Conservation (phyloP, 37 sponge, comb jelly and placozoan species). For the Beroe ovata region DNA sequence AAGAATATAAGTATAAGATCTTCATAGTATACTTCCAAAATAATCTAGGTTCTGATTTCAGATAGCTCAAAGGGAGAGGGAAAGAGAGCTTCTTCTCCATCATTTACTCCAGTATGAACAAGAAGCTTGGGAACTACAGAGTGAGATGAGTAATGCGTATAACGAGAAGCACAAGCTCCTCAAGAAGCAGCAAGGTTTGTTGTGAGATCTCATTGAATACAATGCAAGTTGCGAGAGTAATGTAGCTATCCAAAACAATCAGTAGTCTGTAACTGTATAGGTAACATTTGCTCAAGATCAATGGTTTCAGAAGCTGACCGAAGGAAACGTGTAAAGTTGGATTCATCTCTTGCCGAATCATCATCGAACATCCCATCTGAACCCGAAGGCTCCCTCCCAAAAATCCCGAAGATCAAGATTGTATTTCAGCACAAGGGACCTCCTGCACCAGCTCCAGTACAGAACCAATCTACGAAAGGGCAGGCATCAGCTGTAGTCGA, state of each 20-base stretch:
- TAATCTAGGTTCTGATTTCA: no score
- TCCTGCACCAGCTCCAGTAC: not conserved
- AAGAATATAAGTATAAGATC: no score
- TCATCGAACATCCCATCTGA: not conserved
- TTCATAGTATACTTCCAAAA: no score
- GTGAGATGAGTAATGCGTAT: conserved; percentile 27
- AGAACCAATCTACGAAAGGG: not conserved
- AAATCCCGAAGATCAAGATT: conserved; percentile 53
- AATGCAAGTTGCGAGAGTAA: no score
- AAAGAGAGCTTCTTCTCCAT: conserved; percentile 50
- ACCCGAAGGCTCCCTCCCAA: conserved; percentile 6
- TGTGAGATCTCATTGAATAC: no score
- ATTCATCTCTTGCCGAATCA: conserved; percentile 1
- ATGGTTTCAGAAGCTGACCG: conserved; percentile 29
- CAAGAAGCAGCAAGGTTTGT: conserved; percentile 58
- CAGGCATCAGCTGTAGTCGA: not conserved
- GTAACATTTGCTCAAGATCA: no score
- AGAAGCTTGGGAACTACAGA: conserved; percentile 65
- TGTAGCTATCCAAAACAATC: no score
- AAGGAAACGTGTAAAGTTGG: conserved; percentile 14
- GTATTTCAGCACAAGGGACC: conserved; percentile 63
- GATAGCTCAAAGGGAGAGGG: conserved; percentile 40
- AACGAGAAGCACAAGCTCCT: conserved; percentile 33
- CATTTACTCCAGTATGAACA: conserved; percentile 55
- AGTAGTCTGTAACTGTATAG: no score